Conservation (phyloP, 2,113 vertebrate species). For the Protobothrops mucrosquamatus region DNA sequence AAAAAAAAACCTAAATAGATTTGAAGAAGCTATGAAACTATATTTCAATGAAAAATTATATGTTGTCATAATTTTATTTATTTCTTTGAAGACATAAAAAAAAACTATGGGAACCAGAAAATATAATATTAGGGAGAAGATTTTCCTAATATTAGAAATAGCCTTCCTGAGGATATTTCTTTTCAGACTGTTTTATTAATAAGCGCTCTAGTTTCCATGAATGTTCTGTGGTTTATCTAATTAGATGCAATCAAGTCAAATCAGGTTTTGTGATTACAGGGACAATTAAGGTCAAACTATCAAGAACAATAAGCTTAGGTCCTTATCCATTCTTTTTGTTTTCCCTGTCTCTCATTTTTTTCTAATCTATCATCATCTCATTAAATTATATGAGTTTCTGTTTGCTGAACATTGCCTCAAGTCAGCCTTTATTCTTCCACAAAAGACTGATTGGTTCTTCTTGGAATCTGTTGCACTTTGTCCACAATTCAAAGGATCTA, state of each 20-base stretch:
- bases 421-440: background rate
- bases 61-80: background rate
- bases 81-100: background rate
- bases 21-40: background rate
- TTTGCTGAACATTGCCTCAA: background rate
- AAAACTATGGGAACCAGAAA: background rate
- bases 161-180: background rate
- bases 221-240: background rate
- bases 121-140: background rate
- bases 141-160: background rate
- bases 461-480: background rate
- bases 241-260: background rate
- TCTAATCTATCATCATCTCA: background rate
- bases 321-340: background rate
- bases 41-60: background rate
- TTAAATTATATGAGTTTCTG: background rate
- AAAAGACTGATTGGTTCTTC: background rate
- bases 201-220: background rate
- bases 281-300: background rate
- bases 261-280: background rate
- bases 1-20: background rate
- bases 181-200: background rate
- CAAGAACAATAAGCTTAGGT: background rate
- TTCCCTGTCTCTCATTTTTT: background rate
- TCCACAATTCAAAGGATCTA: background rate